Evolutionary conservation across 2,797 vertebrate species (phyloP).

Genomic region (Catostomus latipinnis): DNA sequence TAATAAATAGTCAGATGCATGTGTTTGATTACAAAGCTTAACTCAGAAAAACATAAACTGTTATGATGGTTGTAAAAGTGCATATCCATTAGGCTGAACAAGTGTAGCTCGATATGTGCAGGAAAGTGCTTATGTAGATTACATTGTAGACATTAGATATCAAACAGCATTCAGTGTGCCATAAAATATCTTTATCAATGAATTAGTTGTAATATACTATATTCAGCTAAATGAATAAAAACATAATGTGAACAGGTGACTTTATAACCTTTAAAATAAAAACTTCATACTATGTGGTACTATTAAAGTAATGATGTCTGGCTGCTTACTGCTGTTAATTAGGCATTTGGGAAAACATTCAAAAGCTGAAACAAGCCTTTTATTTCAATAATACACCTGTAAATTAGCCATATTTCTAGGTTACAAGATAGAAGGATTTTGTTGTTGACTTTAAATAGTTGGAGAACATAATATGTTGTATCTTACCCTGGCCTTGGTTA

Average conservation of each 20-base stretch:
- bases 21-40: background rate
- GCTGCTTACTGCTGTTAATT: constrained; percentile 41
- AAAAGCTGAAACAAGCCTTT: constrained; percentile 22
- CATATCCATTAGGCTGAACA: background rate
- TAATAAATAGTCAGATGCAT: background rate
- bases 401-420: background rate
- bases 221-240: constrained; percentile 51
- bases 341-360: constrained; percentile 18
- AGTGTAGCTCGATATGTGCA: background rate
- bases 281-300: constrained; percentile 59
- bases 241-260: constrained; percentile 6
- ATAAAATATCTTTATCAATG: no score
- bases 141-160: no score
- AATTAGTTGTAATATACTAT: background rate
- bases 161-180: no score
- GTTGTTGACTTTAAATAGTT: background rate
- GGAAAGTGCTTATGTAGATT: no score
- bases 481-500: constrained; percentile 90
- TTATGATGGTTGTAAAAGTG: no score
- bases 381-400: background rate
- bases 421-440: background rate
- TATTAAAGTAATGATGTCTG: constrained; percentile 1
- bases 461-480: background rate
- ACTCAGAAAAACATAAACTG: no score
- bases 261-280: constrained; percentile 17